These are phyloP conservation scores for Drosophila paramelanica DNA, from an alignment of 2,888 invertebrate genomes.

Conservation along the genomic window DNA sequence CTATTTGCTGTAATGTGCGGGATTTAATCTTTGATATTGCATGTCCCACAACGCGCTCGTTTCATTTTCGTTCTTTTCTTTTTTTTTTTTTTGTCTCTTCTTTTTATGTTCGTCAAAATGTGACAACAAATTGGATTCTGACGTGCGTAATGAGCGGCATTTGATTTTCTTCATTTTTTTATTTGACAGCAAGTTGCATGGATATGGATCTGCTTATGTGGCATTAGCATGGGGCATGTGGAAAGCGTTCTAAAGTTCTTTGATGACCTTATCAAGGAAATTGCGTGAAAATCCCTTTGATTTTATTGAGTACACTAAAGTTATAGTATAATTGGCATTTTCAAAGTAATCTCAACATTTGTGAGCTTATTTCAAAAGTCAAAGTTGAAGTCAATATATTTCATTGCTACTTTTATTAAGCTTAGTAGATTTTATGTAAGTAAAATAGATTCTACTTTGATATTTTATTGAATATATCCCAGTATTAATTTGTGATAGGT, in stretches of 20 bases:
- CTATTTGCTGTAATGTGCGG: slow-evolving; percentile 62
- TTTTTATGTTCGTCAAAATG: slow-evolving; percentile 58
- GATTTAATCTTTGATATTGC: slow-evolving; percentile 72
- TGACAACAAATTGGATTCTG: slow-evolving; percentile 74
- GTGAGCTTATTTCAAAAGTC: neutral
- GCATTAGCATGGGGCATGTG: slow-evolving; percentile 4
- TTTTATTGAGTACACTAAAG: slow-evolving; percentile 25
- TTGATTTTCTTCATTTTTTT: slow-evolving; percentile 36
- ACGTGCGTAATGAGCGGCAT: slow-evolving; percentile 69
- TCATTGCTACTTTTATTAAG: neutral
- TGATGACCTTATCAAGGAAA: slow-evolving; percentile 27
- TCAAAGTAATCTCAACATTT: neutral
- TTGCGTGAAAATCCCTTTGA: slow-evolving; percentile 47
- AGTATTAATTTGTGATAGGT: neutral
- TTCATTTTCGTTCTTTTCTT: slow-evolving; percentile 13
- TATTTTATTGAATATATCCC: neutral
- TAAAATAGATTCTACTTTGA: neutral
- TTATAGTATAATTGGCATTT: slow-evolving; percentile 23
- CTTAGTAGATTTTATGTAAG: neutral
- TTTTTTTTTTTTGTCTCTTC: slow-evolving; percentile 12
- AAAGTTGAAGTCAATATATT: neutral
- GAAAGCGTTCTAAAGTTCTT: slow-evolving; percentile 22
- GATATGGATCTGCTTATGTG: slow-evolving; percentile 20
- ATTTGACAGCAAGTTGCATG: slow-evolving; percentile 28
- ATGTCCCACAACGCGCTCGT: slow-evolving; percentile 49